Base-by-base conservation (phyloP, 2,113 vertebrate species). In the Percina caprodes region DNA sequence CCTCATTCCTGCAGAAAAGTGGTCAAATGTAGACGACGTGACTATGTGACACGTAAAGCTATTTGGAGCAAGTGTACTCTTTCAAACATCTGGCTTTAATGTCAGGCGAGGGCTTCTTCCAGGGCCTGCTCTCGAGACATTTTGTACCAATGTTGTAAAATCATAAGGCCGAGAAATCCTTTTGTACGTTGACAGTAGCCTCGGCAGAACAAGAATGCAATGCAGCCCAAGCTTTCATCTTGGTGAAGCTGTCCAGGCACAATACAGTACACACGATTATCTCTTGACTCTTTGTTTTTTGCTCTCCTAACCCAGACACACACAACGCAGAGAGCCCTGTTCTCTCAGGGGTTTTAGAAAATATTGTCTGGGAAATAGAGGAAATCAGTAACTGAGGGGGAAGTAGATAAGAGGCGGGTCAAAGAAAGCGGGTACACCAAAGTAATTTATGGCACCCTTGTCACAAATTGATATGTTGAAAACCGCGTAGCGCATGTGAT, bases 301-400 rank as follows among this genome's bases (percentile, higher is more conserved):
- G 23, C 74, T 69, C 18, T 13, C 39, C 24, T 65, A 67, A 83
- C 70, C 79, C 69, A 24, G 45, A 59, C 51, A 10, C 33, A 73
- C 68, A 61, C 46, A 60, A 30, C 14, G 8, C 68, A 79, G 82
- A 71, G 46, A 51, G n/a, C 35, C 33, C 30, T 5, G 14, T 45
- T 68, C 51, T 77, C 70, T 9, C 69, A 14, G 51, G 80, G 55
- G 23, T 9, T 72, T 62, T 59, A 26, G 67, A 48, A 84, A 80
- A 84, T 74, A 60, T 66, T 54, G 80, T 78, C 56, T 75, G 66
- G 73, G 69, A 82, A 82, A 79, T 45, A 3, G 61, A 69, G 42
- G 21, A 77, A 84, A 83, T 78, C 58, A 48, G 69, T 56, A 52
- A 52, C n/a, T 46, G 52, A 72, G 69, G 60, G 61, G 62, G 69